These are phyloP conservation scores for Orestias chungarensis DNA, from an alignment of 2,797 vertebrate species.

Conservation along the genomic window DNA sequence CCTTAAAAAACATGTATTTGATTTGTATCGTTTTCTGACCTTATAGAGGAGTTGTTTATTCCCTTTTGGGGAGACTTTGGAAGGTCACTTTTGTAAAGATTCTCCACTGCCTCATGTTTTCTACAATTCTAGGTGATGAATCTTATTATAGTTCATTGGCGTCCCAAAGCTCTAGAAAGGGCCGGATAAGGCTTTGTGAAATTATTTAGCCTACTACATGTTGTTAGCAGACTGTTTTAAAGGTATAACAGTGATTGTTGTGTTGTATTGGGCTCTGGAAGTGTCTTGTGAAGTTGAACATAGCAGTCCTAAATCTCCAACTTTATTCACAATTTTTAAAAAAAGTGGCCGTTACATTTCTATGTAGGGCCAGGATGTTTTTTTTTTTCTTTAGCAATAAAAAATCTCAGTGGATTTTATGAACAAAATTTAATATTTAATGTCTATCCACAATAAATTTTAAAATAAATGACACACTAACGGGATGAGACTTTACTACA, in stretches of 20 bases:
- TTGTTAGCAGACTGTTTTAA: background rate
- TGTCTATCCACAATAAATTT: background rate
- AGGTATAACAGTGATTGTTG: background rate
- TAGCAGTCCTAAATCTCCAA: background rate
- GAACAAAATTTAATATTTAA: background rate
- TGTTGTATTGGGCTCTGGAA: too few species aligned
- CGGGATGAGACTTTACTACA: background rate
- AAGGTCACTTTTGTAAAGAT: background rate
- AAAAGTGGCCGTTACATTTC: background rate
- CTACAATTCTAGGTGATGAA: background rate
- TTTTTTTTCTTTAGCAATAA: background rate
- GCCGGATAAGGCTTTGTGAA: background rate
- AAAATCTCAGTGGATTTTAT: background rate
- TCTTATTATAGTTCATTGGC: background rate
- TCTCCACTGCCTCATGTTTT: background rate
- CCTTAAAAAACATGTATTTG: background rate
- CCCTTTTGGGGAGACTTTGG: background rate
- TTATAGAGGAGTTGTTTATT: background rate
- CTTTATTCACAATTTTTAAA: background rate
- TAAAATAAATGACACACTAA: constrained; percentile 5
- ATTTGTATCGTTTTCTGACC: background rate
- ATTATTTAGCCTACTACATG: background rate
- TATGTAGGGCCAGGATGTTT: background rate
- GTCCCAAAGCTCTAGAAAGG: background rate
- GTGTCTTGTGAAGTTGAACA: background rate